phyloP scores from a whole-genome alignment of 2,797 vertebrate species.

The Leptoclinus maculatus region DNA sequence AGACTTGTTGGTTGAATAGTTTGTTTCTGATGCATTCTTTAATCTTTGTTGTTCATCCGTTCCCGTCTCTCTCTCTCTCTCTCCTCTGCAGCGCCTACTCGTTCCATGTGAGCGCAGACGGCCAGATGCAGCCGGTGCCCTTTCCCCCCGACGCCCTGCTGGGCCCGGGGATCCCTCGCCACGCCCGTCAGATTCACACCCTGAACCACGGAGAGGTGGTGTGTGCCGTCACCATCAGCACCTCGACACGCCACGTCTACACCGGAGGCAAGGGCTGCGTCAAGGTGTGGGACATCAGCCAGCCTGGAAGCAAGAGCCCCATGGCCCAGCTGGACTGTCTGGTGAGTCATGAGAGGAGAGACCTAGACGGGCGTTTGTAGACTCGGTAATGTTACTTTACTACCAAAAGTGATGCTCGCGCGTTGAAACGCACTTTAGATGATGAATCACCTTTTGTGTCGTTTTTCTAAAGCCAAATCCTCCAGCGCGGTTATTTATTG shows the following conservation, averaged over 20 bases:
- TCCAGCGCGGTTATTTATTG: slow-evolving; percentile 32
- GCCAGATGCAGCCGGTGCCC: slow-evolving; percentile 92
- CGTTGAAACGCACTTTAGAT: slow-evolving; percentile 32
- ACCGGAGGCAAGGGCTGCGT: slow-evolving; percentile 78
- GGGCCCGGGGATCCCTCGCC: slow-evolving; percentile 89
- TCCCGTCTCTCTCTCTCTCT: background rate
- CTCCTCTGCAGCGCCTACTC: slow-evolving; percentile 84
- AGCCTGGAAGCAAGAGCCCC: slow-evolving; percentile 79
- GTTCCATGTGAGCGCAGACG: slow-evolving; percentile 91
- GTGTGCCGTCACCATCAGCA: slow-evolving; percentile 91
- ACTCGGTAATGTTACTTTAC: slow-evolving; percentile 32
- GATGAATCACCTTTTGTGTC: slow-evolving; percentile 16
- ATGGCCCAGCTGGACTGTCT: slow-evolving; percentile 83
- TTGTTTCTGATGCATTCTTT: slow-evolving; percentile 4
- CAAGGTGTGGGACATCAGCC: slow-evolving; percentile 83
- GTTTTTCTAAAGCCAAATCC: slow-evolving; percentile 38
- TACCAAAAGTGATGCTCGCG: slow-evolving; percentile 17
- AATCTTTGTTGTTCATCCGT: slow-evolving; percentile 3
- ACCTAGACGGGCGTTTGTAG: slow-evolving; percentile 9
- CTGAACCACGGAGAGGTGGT: slow-evolving; percentile 91
- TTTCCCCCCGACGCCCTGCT: slow-evolving; percentile 90
- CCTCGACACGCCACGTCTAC: slow-evolving; percentile 86
- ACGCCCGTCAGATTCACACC: slow-evolving; percentile 91
- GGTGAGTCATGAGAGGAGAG: slow-evolving; percentile 61
- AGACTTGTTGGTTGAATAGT: background rate